phyloP scores from a whole-genome alignment of 92 coral and sea anemone genomes.

The Palythoa grandiflora region DNA sequence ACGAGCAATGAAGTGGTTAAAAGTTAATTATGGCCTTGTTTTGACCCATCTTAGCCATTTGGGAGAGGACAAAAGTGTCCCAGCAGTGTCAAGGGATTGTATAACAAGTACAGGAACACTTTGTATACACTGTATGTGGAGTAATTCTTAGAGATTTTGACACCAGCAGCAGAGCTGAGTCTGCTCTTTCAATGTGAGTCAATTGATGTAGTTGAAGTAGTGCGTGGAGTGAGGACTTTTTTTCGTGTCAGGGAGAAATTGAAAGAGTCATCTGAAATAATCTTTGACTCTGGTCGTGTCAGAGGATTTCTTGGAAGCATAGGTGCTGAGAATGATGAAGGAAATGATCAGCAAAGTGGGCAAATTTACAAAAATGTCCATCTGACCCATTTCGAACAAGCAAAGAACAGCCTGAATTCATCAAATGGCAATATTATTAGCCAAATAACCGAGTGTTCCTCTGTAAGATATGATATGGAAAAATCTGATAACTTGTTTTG shows the following conservation, averaged over 20 bases:
- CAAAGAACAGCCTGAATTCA: constrained; percentile 40
- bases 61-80: constrained; percentile 42
- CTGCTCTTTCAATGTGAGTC: constrained; percentile 68
- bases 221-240: constrained; percentile 61
- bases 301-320: constrained; percentile 8
- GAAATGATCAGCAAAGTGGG: background rate
- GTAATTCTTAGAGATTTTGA: constrained; percentile 57
- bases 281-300: constrained; percentile 56
- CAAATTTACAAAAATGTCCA: constrained; percentile 28
- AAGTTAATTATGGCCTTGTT: constrained; percentile 58
- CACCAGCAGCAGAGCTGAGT: constrained; percentile 69
- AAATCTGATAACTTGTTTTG: constrained; percentile 56
- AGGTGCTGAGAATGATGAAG: background rate
- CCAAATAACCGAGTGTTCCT: constrained; percentile 50
- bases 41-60: constrained; percentile 60
- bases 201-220: constrained; percentile 65
- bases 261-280: constrained; percentile 44
- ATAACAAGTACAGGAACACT: constrained; percentile 68
- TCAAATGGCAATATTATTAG: constrained; percentile 39
- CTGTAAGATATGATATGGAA: constrained; percentile 46
- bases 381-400: constrained; percentile 36
- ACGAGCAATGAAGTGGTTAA: constrained; percentile 68
- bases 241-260: constrained; percentile 64
- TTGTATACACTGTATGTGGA: constrained; percentile 63
- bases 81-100: constrained; percentile 55